A percentile compares a stretch with the other conserved stretches of the same genome.
phyloP scores from a whole-genome alignment of 23 tunicate genomes.

The Ascidia mentula region DNA sequence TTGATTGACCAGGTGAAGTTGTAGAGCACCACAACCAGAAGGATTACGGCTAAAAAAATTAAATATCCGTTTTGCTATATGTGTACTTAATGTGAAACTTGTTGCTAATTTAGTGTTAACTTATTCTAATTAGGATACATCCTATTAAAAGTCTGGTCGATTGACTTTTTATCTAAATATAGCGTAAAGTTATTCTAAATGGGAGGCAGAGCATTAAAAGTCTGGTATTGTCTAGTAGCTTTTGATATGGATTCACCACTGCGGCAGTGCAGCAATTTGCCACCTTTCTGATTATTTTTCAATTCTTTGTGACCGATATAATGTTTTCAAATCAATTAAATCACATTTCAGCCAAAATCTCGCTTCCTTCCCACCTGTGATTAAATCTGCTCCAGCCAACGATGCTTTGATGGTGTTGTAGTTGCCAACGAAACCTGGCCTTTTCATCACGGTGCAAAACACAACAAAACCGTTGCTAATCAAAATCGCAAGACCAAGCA shows the following conservation, averaged over 20 bases:
- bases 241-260: too few species aligned
- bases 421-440: not conserved
- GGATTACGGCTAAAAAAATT: not conserved
- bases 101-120: not conserved
- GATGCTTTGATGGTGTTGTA: slow-evolving; percentile 1
- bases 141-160: not conserved
- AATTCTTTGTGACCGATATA: too few species aligned
- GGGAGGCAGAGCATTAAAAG: too few species aligned
- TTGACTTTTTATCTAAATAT: not conserved
- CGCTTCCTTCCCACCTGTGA: too few species aligned
- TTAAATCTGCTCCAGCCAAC: not conserved
- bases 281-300: too few species aligned
- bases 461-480: not conserved
- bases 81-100: too few species aligned
- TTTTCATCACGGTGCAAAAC: not conserved
- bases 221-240: too few species aligned
- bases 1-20: slow-evolving; percentile 13
- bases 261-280: too few species aligned
- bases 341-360: too few species aligned
- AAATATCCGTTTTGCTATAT: too few species aligned
- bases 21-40: not conserved
- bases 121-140: not conserved
- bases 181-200: too few species aligned
- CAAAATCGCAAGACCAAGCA: not conserved
- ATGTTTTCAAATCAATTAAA: too few species aligned